Base-by-base conservation (phyloP, 2,888 invertebrate species). In the Phasia obesa region DNA sequence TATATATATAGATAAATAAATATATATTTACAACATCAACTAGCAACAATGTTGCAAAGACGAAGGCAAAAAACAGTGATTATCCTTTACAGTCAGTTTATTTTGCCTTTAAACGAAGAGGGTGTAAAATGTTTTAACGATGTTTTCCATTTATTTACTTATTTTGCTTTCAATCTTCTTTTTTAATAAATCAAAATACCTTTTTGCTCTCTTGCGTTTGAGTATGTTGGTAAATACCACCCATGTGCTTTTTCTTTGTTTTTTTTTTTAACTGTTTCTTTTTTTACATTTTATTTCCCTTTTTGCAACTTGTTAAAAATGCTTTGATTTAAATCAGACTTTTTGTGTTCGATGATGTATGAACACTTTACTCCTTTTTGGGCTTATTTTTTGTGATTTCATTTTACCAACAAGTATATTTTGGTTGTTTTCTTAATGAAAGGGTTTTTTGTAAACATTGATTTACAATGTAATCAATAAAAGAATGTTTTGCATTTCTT, bases 401-500 rank as follows among this genome's bases (percentile, higher is more conserved):
- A 19, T 47, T 13, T 31, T 31, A 17, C 17, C 44, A 65, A 53
- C 42, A 62, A 53, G 42, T 42, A 21, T 9, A 19, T 23, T 59
- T 73, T 23, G 23, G 7, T 23, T 62, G 3, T 62, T 53, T 59
- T 35, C 17, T 70, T 65, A 71, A 81, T 76, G 65, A 76, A 81
- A 76, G 76, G 65, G 64, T 35, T 81, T n/a, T 47, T 65, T 27
- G 64, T 27, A 76, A 76, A 65, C 59, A 76, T 53, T 65, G 59
- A 70, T 65, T 81, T 76, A 71, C 76, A 57, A 60, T 81, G 76
- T 81, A 76, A 81, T 81, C 81, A 81, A 81, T 76, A 65, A 51
- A 42, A 59, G 62, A 64, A 81, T 59, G 42, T 73, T 73, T 65
- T 59, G 44, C 31, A 69, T 69, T 69, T 35, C 11, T 11, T 70